Evolutionary conservation across 2,113 vertebrate genomes (phyloP).

Genomic region (Capreolus pygargus): DNA sequence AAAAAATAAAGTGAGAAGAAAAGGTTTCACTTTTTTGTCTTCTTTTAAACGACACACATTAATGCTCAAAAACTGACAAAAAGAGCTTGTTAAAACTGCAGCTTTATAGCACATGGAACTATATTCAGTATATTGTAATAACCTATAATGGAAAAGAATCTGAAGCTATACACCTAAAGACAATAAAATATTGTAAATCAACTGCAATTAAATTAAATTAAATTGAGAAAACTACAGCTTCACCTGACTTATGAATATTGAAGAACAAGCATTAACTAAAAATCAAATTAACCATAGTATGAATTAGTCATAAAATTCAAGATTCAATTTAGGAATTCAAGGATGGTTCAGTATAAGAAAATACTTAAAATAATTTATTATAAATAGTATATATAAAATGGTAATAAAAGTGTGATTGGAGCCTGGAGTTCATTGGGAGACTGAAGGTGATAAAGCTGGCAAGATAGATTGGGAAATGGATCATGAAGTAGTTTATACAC

Average conservation of each 20-base stretch:
- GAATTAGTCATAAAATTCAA: neutral
- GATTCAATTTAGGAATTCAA: neutral
- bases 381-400: neutral
- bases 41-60: neutral
- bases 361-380: neutral
- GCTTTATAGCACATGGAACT: neutral
- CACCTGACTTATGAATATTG: neutral
- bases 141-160: neutral
- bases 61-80: neutral
- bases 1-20: neutral
- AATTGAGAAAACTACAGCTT: neutral
- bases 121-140: neutral
- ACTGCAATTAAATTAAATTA: neutral
- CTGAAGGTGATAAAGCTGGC: neutral
- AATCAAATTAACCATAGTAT: neutral
- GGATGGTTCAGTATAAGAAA: neutral
- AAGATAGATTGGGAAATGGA: neutral
- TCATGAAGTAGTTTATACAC: neutral
- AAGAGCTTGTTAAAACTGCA: neutral
- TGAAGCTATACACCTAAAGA: neutral
- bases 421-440: neutral
- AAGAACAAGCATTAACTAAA: constrained; percentile 1
- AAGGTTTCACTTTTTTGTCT: neutral
- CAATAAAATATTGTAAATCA: neutral
- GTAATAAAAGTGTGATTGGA: neutral